phyloP scores from a whole-genome alignment of 2,113 vertebrate species.

The Plotosus lineatus region DNA sequence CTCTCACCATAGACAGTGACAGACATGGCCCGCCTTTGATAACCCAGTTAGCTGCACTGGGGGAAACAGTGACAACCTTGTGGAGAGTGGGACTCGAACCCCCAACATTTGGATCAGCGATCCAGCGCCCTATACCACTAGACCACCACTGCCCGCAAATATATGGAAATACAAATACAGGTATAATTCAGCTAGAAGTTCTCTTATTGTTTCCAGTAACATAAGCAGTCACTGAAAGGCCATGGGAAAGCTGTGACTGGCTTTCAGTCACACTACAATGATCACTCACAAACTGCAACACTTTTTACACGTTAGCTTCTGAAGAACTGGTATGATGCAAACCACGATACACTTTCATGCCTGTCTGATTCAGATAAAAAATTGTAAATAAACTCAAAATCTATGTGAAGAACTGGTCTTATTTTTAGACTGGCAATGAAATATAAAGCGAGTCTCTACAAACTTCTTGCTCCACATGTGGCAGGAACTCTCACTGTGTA shows the following conservation, averaged over 20 bases:
- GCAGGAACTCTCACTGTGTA: conserved; percentile 59
- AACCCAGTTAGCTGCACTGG: too few relatives aligned
- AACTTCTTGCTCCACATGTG: conserved; percentile 19
- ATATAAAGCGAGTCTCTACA: neutral
- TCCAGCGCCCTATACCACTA: too few relatives aligned
- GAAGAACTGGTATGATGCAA: neutral
- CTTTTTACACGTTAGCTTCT: neutral
- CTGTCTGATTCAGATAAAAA: conserved; percentile 12
- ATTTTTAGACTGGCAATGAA: neutral
- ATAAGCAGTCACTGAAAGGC: neutral
- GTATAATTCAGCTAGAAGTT: neutral
- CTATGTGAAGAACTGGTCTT: neutral
- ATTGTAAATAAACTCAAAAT: conserved; percentile 1
- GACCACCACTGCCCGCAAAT: too few relatives aligned
- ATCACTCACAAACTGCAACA: neutral
- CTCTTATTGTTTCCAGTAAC: neutral
- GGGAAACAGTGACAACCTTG: too few relatives aligned
- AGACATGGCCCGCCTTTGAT: too few relatives aligned
- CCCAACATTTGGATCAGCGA: too few relatives aligned
- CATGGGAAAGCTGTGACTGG: conserved; percentile 10
- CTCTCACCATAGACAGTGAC: too few relatives aligned
- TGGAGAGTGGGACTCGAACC: too few relatives aligned
- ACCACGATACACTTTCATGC: conserved; percentile 9
- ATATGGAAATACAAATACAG: neutral
- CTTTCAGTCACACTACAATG: conserved; percentile 16